Evolutionary conservation across 2,797 vertebrate genomes (phyloP).

Genomic region (Melopsittacus undulatus): DNA sequence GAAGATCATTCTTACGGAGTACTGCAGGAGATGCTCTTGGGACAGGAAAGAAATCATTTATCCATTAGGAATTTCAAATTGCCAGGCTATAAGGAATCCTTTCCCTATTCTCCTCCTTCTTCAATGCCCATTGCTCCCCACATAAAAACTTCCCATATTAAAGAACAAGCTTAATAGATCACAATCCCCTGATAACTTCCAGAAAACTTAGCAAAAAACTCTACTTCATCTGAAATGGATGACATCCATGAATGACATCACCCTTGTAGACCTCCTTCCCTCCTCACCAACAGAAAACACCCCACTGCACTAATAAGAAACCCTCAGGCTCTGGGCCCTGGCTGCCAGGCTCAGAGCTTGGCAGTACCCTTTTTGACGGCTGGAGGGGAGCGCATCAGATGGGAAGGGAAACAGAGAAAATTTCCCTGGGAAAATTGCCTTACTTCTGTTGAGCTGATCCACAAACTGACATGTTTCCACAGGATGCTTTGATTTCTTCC

Average conservation of each 20-base stretch:
- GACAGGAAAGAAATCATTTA: not conserved
- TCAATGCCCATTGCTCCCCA: not conserved
- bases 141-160: not conserved
- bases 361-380: not conserved
- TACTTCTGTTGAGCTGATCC: not conserved
- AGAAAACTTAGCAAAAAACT: not conserved
- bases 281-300: not conserved
- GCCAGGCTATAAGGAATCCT: not conserved
- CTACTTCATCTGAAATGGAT: not conserved
- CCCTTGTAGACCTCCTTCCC: not conserved
- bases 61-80: not conserved
- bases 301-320: not conserved
- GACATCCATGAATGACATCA: not conserved
- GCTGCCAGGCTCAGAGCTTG: not conserved
- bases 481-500: slow-evolving; percentile 18
- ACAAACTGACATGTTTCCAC: not conserved
- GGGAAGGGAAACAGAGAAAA: not conserved
- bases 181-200: not conserved
- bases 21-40: not conserved
- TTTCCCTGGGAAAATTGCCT: not conserved
- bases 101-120: not conserved
- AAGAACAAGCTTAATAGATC: not conserved
- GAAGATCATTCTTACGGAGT: not conserved
- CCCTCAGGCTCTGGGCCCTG: not conserved
- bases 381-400: not conserved